phyloP scores from a whole-genome alignment of 2,797 vertebrate species.

The Characodon lateralis region DNA sequence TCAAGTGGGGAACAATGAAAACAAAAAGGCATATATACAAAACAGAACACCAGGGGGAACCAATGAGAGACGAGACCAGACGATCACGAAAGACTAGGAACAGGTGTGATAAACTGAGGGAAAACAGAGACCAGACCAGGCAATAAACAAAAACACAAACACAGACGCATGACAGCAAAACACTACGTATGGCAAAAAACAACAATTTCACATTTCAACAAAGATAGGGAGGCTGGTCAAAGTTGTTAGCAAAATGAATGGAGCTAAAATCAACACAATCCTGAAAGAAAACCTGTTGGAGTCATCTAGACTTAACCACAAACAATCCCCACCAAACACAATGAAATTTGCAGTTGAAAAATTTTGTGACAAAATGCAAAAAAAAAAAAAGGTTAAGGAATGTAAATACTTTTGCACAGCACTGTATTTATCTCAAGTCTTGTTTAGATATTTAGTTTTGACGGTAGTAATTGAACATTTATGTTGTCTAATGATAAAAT shows the following conservation, averaged over 20 bases:
- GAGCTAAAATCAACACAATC: not conserved
- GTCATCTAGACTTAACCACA: not conserved
- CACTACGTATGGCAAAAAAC: not conserved
- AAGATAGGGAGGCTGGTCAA: not conserved
- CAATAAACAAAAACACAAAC: too few species aligned
- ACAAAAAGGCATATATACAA: too few species aligned
- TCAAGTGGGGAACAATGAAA: too few species aligned
- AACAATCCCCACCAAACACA: not conserved
- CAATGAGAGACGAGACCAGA: too few species aligned
- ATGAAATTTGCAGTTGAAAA: too few species aligned
- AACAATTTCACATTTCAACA: not conserved
- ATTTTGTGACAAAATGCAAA: too few species aligned
- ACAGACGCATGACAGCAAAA: not conserved
- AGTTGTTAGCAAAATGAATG: not conserved
- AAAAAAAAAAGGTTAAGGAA: too few species aligned
- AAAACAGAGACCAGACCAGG: too few species aligned
- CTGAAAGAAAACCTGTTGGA: not conserved
- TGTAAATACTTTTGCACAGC: too few species aligned
- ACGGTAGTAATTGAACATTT: not conserved
- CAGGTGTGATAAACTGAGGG: too few species aligned
- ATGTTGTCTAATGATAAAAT: not conserved
- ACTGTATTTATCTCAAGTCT: not conserved
- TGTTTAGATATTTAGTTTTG: not conserved
- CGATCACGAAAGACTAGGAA: too few species aligned
- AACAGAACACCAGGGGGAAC: too few species aligned